A percentile compares a stretch with the other conserved stretches of the same genome.
phyloP scores from a whole-genome alignment of 2,888 invertebrate species.

The Erannis defoliaria region DNA sequence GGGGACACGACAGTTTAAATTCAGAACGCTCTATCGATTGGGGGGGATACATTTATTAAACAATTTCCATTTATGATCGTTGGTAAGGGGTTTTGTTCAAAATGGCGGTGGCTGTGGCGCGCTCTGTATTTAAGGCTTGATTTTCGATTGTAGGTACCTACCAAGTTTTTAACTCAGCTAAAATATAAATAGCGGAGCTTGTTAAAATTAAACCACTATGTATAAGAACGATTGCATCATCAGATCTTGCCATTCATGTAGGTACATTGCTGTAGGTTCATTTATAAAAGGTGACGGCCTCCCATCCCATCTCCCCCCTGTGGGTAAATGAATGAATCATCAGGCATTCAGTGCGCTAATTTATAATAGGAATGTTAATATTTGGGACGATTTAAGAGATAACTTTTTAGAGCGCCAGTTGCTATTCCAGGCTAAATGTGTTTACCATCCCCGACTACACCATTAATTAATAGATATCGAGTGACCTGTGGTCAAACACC shows the following conservation, averaged over 20 bases:
- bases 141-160: too few species aligned
- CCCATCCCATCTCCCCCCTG: constrained; percentile 39
- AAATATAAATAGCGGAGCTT: too few species aligned
- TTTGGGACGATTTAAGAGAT: constrained; percentile 10
- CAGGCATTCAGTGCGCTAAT: constrained; percentile 51
- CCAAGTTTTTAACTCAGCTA: too few species aligned
- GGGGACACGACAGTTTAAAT: constrained; percentile 83
- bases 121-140: not conserved
- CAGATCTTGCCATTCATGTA: not conserved
- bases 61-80: constrained; percentile 41
- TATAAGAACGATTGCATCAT: not conserved
- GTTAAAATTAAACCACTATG: too few species aligned
- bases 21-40: constrained; percentile 82
- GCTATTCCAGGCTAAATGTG: too few species aligned
- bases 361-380: constrained; percentile 42
- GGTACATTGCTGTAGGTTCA: not conserved
- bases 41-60: constrained; percentile 53
- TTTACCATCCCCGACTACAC: too few species aligned
- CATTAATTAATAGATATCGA: too few species aligned
- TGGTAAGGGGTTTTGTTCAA: constrained; percentile 29
- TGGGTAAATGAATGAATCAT: constrained; percentile 70
- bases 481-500: too few species aligned
- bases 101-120: constrained; percentile 18
- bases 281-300: constrained; percentile 19
- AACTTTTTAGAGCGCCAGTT: too few species aligned